Evolutionary conservation across 37 sponge, comb jelly and placozoan genomes (phyloP), one percentile per base, ranked within the genome.

Genomic region (Chondrilla cf. caribensis): DNA sequence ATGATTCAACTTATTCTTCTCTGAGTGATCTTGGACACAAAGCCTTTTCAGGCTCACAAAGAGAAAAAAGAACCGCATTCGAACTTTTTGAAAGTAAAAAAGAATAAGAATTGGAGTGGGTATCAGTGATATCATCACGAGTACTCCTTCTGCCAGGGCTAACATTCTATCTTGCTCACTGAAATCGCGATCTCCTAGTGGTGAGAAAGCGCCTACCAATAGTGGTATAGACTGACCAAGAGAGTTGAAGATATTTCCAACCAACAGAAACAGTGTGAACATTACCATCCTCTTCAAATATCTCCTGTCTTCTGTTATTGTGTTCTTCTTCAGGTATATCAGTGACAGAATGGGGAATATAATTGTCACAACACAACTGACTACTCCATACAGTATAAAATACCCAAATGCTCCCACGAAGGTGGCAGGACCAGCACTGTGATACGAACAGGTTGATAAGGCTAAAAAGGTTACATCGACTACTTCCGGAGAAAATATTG

Each of bases 71-170:
- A n/a, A n/a, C n/a, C n/a, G n/a, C n/a, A n/a, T n/a, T 17, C 70
- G 32, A 3, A 68, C 37, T 29, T n/a, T 31, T 37, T 68, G 2
- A 29, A 68, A 68, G 70, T 68, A 11, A 21, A 68, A 2, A 32
- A 68, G 70, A 9, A 68, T 4, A 21, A 68, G 70, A 36, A 68
- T 68, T 4, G 70, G 70, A 68, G 35, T 68, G 2, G 70, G 33
- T 31, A 68, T 29, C 31, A 68, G 19, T 2, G 70, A 68, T n/a
- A n/a, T n/a, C n/a, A n/a, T n/a, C n/a, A n/a, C n/a, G n/a, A n/a
- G n/a, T n/a, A n/a, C n/a, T n/a, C n/a, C n/a, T n/a, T n/a, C n/a
- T n/a, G n/a, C n/a, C n/a, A n/a, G n/a, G n/a, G n/a, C n/a, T n/a
- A n/a, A n/a, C n/a, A n/a, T n/a, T n/a, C n/a, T n/a, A n/a, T n/a